Base-by-base conservation (phyloP, 2,888 invertebrate genomes). In the Theodoxus fluviatilis region DNA sequence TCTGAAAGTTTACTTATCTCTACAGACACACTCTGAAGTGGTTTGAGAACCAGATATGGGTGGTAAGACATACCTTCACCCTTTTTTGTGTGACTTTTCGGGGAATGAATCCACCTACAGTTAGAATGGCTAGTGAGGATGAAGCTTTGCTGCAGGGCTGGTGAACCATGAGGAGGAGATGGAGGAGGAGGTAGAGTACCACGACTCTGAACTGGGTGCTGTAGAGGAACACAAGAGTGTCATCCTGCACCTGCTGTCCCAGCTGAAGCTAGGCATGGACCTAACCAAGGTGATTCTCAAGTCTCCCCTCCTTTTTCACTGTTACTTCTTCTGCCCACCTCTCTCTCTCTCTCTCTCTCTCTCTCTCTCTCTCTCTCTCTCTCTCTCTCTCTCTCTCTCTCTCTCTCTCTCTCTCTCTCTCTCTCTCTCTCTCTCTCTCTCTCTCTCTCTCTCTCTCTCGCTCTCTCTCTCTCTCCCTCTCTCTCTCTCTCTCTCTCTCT, bases 211-310 rank as follows among this genome's bases (percentile, higher is more conserved):
- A 49, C 77, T 85, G n/a, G 84, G 80, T n/a, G 84, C 79, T 3
- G 80, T 84, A 68, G 88, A 88, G 71, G 87, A 87, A 70, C 86
- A 87, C 75, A 87, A 87, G 76, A 85, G 86, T 67, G 82, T 89
- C 69, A 88, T 89, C 59, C 82, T 89, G 64, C 87, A 88, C 72
- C 80, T 89, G 18, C 81, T 89, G 52, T 88, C 88, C 31, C 89
- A 89, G 76, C 84, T 89, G 71, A 88, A 89, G 76, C 84, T 89
- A 28, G 89, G 89, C 72, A 89, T 88, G 88, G 89, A 89, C 79
- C 85, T 89, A 65, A 89, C 89, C 1, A 85, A 87, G 81, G 88
- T 89, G 70, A 72, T 77, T 63, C 37, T 43, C 43, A 55, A 9
- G 9, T 9, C 25, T 25, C 9, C 22, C 57, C 57, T 22, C 15